Conservation (phyloP, 2,113 vertebrate genomes). For the Dunckerocampus dactyliophorus region DNA sequence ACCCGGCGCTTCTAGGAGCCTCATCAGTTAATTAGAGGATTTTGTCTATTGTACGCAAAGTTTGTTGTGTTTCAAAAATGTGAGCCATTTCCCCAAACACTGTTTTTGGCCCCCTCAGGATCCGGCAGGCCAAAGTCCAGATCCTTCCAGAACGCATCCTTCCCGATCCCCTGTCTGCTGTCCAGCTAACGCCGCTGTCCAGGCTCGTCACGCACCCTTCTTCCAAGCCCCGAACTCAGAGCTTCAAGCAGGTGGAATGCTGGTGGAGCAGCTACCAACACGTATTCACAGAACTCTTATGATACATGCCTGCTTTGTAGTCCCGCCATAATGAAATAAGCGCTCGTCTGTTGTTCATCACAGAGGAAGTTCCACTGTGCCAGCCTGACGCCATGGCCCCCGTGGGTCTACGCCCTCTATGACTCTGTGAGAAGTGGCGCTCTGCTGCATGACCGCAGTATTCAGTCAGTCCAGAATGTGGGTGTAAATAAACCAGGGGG, state of each 20-base stretch:
- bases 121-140: constrained; percentile 92
- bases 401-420: constrained; percentile 94
- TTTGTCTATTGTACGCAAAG: not conserved
- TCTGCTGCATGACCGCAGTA: not conserved
- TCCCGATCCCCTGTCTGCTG: constrained; percentile 82
- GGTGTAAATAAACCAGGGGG: constrained; percentile 15
- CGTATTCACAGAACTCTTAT: constrained; percentile 59
- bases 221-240: constrained; percentile 67
- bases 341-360: constrained; percentile 42
- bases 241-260: constrained; percentile 71
- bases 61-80: not conserved
- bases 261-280: constrained; percentile 87
- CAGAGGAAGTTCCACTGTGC: constrained; percentile 93
- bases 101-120: constrained; percentile 66
- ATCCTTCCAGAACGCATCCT: constrained; percentile 92
- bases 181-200: constrained; percentile 82
- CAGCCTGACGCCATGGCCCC: constrained; percentile 91
- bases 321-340: not conserved
- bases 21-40: too few species aligned
- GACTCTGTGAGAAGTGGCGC: constrained; percentile 83
- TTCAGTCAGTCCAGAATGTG: not conserved
- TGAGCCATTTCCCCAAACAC: not conserved
- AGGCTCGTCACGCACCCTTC: constrained; percentile 76
- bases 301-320: too few species aligned
- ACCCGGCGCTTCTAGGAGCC: too few species aligned